A percentile compares a stretch with the other conserved stretches of the same genome.
Conservation (phyloP, 2,113 vertebrate species). For the Kryptolebias marmoratus region DNA sequence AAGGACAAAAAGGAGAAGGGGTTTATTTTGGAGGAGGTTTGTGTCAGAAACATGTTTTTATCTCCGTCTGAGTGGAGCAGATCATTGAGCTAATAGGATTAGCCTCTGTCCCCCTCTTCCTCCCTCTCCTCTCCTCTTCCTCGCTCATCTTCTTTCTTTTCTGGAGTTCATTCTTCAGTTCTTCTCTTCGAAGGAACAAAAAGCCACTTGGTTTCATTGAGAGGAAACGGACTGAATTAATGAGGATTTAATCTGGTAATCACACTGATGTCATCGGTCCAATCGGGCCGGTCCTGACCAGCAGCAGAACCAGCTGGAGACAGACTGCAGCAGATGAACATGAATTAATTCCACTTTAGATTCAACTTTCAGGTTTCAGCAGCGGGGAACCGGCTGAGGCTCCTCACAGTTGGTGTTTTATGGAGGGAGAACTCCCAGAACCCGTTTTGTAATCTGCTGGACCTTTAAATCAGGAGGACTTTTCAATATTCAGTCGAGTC, state of each 20-base stretch:
- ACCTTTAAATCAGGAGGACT: no score
- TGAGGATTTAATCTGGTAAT: slow-evolving; percentile 15
- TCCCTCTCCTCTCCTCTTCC: slow-evolving; percentile 14
- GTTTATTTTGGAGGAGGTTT: slow-evolving; percentile 13
- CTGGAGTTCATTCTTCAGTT: slow-evolving; percentile 44
- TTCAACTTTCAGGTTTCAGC: slow-evolving; percentile 4
- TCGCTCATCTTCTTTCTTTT: slow-evolving; percentile 41
- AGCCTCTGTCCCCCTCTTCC: slow-evolving; percentile 39
- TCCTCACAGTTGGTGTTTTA: no score
- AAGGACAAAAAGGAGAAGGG: not conserved
- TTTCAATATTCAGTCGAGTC: no score
- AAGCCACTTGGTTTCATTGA: slow-evolving; percentile 26
- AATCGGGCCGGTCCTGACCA: slow-evolving; percentile 21
- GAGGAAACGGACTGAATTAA: slow-evolving; percentile 16
- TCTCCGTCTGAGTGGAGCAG: slow-evolving; percentile 61
- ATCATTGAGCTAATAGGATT: slow-evolving; percentile 74
- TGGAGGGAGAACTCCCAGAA: no score
- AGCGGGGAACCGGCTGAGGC: no score
- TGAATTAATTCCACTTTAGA: slow-evolving; percentile 54
- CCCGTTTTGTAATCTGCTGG: no score
- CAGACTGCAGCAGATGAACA: slow-evolving; percentile 67
- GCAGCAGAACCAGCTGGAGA: slow-evolving; percentile 44
- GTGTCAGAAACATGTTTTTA: not conserved
- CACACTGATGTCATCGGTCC: slow-evolving; percentile 35
- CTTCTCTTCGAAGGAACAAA: slow-evolving; percentile 8